These are phyloP conservation scores for Zygaena filipendulae DNA, from an alignment of 2,888 invertebrate species.

Conservation along the genomic window DNA sequence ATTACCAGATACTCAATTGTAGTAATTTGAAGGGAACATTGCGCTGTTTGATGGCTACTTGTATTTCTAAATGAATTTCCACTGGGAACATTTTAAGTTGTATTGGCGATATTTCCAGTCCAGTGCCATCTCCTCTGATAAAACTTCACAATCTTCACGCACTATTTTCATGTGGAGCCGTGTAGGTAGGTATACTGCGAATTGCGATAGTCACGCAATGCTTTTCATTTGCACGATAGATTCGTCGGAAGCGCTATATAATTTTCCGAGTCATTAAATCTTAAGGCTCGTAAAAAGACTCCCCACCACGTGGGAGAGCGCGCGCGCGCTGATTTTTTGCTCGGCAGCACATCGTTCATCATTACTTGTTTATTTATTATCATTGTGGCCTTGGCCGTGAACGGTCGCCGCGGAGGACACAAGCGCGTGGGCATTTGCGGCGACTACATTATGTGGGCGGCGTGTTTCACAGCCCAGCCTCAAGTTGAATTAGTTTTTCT, in stretches of 20 bases:
- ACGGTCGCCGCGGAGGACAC: conserved; percentile 49
- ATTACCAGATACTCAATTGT: too few species aligned
- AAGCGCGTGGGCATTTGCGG: conserved; percentile 36
- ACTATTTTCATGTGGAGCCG: too few species aligned
- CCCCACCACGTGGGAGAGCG: conserved; percentile 41
- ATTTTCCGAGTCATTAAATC: conserved; percentile 58
- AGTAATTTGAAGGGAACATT: conserved; percentile 29
- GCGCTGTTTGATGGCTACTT: conserved; percentile 26
- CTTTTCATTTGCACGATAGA: conserved; percentile 29
- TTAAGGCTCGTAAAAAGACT: conserved; percentile 44
- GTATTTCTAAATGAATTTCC: conserved; percentile 32
- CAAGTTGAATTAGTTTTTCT: too few species aligned
- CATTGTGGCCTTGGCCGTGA: conserved; percentile 64
- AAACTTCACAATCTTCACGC: too few species aligned
- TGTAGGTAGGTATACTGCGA: too few species aligned
- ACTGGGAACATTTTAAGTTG: too few species aligned
- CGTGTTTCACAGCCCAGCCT: too few species aligned
- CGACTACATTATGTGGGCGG: conserved; percentile 21
- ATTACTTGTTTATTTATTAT: conserved; percentile 51
- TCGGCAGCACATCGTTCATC: conserved; percentile 52
- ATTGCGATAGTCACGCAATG: conserved; percentile 26
- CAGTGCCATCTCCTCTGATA: too few species aligned
- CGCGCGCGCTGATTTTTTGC: conserved; percentile 31
- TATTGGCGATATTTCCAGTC: too few species aligned
- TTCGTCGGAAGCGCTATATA: conserved; percentile 36